phyloP scores from a whole-genome alignment of 1,140 invertebrate genomes.

The Pollicipes pollicipes region DNA sequence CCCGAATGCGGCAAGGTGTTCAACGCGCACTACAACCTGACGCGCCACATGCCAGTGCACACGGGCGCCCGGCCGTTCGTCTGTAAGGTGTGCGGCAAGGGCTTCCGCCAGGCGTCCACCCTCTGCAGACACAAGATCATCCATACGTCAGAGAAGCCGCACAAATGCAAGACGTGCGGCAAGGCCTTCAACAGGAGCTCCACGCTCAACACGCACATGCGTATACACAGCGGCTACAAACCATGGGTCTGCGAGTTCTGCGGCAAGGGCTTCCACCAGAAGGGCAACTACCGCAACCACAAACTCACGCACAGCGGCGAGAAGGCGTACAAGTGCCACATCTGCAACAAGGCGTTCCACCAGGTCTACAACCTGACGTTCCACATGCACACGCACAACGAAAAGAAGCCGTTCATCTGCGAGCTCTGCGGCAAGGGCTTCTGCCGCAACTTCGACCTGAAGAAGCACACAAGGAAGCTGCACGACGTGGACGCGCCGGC shows the following conservation, averaged over 20 bases:
- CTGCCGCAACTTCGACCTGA: constrained; percentile 96
- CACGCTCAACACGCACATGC: constrained; percentile 88
- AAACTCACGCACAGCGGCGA: constrained; percentile 90
- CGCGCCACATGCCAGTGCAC: constrained; percentile 96
- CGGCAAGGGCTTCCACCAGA: constrained; percentile 93
- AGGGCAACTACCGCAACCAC: constrained; percentile 99
- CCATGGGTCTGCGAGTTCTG: constrained; percentile 89
- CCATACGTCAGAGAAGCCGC: constrained; percentile 91
- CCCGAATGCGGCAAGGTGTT: constrained; percentile 92
- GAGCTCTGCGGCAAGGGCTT: constrained; percentile 89
- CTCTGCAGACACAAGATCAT: constrained; percentile 97
- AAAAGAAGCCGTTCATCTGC: constrained; percentile 92
- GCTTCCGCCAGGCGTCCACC: constrained; percentile 92
- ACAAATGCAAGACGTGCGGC: constrained; percentile 84
- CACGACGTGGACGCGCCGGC: constrained; percentile 38
- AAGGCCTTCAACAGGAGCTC: constrained; percentile 92
- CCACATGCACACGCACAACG: constrained; percentile 98
- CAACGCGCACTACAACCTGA: constrained; percentile 96
- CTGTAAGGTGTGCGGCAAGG: constrained; percentile 95
- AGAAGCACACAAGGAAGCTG: constrained; percentile 91
- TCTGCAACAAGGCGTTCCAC: constrained; percentile 94
- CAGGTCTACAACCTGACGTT: constrained; percentile 98
- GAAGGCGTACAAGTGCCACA: constrained; percentile 87
- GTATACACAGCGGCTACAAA: constrained; percentile 93
- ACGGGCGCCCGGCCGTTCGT: constrained; percentile 93